Percentiles rank a stretch among this genome's conserved stretches.
phyloP scores from a whole-genome alignment of 2,113 vertebrate species.

The Oplegnathus fasciatus region DNA sequence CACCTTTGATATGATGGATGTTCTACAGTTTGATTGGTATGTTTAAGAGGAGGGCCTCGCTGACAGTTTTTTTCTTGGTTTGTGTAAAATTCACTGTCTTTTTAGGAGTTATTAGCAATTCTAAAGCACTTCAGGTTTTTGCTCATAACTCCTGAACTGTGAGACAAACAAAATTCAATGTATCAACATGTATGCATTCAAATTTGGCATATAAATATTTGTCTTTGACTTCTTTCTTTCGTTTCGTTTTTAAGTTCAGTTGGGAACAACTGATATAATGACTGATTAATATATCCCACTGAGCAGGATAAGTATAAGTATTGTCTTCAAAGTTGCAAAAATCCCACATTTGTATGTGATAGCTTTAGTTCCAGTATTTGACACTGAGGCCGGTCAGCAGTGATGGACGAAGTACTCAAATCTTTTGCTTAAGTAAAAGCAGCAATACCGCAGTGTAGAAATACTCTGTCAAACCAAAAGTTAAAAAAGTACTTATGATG shows the following conservation, averaged over 20 bases:
- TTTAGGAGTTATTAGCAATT: background rate
- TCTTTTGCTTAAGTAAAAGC: too few relatives aligned
- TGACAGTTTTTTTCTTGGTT: background rate
- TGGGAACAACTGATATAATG: too few relatives aligned
- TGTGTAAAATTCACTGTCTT: background rate
- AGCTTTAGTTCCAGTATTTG: background rate
- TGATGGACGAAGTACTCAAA: too few relatives aligned
- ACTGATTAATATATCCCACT: background rate
- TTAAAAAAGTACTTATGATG: background rate
- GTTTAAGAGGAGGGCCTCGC: background rate
- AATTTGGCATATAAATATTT: too few relatives aligned
- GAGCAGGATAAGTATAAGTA: background rate
- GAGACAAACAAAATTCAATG: background rate
- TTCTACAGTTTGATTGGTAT: background rate
- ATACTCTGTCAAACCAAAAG: too few relatives aligned
- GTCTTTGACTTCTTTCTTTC: too few relatives aligned
- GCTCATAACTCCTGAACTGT: background rate
- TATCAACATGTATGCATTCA: too few relatives aligned
- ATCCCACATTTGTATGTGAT: background rate
- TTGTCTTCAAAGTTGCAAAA: background rate
- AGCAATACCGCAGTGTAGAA: too few relatives aligned
- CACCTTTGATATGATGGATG: background rate
- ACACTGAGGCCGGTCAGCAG: background rate
- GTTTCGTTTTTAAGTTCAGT: too few relatives aligned
- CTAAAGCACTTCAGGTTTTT: background rate